Base-by-base conservation (phyloP, 1,140 invertebrate species). In the Bombus soroeensis region DNA sequence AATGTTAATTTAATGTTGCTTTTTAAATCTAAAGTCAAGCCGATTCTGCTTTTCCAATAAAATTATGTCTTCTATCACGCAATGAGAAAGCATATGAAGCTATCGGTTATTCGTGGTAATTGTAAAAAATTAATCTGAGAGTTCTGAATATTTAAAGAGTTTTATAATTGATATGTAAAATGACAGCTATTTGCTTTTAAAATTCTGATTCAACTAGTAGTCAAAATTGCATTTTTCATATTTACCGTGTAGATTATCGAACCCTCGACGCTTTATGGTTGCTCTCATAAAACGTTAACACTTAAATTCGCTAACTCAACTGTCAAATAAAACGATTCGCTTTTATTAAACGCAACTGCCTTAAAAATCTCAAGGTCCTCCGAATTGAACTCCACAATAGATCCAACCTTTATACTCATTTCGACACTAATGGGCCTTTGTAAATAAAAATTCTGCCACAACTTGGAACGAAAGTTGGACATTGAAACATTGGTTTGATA, bases 341-440 rank as follows among this genome's bases (percentile, higher is more conserved):
- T 28, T 43, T 62, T 5, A 43, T 82, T 75, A 13, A 12, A 22
- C n/a, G 6, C n/a, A 82, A 64, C 32, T 47, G 71, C 15, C 39
- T 47, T 43, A 34, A 75, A 74, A 82, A 71, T 37, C n/a, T 15
- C 34, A 13, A 34, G 39, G 41, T 43, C 37, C 37, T 34, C 5
- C 37, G 13, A 82, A 66, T 75, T 75, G 41, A 75, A 66, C 81
- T 28, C 10, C 1, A 32, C 32, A 72, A 76, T 82, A 66, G 59
- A 47, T 47, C 15, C 10, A 75, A 83, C 43, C 59, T 68, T 37
- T 68, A 9, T 10, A 37, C 10, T 68, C 25, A 10, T 34, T 37
- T 72, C 1, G n/a, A 59, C 8, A 22, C 1, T 25, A n/a, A 47
- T 18, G 32, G 32, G 4, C 12, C 13, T n/a, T 43, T 9, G 18